Evolutionary conservation across 2,113 vertebrate species (phyloP).

Genomic region (Pseudopipra pipra): DNA sequence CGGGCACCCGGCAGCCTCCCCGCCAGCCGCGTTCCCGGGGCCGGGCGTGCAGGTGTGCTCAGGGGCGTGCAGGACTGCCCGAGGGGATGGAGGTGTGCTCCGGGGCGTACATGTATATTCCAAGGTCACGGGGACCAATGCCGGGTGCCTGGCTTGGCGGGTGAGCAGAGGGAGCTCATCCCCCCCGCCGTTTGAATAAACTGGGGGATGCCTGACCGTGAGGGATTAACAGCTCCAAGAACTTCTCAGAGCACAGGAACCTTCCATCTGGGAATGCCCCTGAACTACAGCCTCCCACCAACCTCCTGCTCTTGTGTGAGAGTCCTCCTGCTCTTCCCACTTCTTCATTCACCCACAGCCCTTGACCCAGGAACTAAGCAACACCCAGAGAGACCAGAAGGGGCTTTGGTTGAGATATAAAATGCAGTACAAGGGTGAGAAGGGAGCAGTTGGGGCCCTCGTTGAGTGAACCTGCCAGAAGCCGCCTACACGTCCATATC

Average conservation of each 20-base stretch:
- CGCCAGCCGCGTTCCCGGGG: rapidly evolving
- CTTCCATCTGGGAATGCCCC: background rate
- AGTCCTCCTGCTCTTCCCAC: background rate
- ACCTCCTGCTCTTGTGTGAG: too few relatives aligned
- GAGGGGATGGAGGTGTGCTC: background rate
- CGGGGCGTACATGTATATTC: rapidly evolving
- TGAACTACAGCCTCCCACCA: background rate
- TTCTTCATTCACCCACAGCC: background rate
- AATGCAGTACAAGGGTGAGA: background rate
- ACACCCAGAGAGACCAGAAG: background rate
- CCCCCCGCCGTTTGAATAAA: background rate
- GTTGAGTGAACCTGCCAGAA: background rate
- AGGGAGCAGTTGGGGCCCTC: rapidly evolving
- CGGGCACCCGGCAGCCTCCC: background rate
- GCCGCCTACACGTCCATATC: background rate
- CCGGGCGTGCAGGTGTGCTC: background rate
- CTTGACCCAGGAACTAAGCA: rapidly evolving
- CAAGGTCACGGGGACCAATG: background rate
- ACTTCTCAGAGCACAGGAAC: background rate
- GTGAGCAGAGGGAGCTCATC: background rate
- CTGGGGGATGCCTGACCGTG: rapidly evolving
- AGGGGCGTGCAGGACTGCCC: rapidly evolving
- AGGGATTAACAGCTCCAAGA: background rate
- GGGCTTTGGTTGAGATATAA: background rate
- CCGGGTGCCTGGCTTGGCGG: rapidly evolving